Evolutionary conservation across 37 sponge, comb jelly and placozoan genomes (phyloP).

Genomic region (Agelas oroides): DNA sequence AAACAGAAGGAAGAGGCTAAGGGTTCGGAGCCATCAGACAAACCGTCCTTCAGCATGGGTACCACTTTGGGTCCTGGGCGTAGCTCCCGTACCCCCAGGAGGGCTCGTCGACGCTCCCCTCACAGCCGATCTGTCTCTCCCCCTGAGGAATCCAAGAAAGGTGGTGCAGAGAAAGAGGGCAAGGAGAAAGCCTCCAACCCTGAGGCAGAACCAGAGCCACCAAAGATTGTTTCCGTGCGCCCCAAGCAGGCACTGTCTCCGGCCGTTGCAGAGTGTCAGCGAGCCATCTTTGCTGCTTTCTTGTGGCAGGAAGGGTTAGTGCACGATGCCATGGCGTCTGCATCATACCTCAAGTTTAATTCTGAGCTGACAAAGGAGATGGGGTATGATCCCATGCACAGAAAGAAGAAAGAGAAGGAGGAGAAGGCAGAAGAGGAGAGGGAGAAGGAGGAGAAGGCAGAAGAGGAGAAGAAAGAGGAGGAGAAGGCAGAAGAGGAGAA

Average conservation of each 20-base stretch:
- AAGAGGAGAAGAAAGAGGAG: conserved; percentile 32
- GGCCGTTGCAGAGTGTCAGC: conserved; percentile 88
- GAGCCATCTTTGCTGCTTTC: conserved; percentile 94
- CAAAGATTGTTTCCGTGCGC: neutral
- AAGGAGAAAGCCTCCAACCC: conserved; percentile 22
- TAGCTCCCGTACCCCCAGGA: too few relatives aligned
- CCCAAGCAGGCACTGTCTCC: conserved; percentile 83
- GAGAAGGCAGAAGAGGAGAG: neutral
- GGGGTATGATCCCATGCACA: neutral
- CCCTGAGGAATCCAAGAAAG: neutral
- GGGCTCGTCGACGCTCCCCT: too few relatives aligned
- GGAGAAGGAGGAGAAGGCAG: conserved; percentile 18
- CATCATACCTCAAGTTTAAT: conserved; percentile 91
- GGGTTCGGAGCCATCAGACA: neutral
- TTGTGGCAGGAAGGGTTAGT: conserved; percentile 96
- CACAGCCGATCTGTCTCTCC: too few relatives aligned
- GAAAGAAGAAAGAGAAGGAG: conserved; percentile 5
- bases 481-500: conserved; percentile 11
- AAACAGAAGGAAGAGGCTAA: neutral
- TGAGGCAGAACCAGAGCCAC: conserved; percentile 18
- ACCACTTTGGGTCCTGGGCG: neutral
- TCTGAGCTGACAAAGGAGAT: conserved; percentile 75
- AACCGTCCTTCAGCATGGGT: conserved; percentile 8
- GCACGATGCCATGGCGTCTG: conserved; percentile 92
- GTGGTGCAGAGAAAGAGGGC: conserved; percentile 7